Base-by-base conservation (phyloP, 1,140 invertebrate species). In the Hycleus phaleratus region DNA sequence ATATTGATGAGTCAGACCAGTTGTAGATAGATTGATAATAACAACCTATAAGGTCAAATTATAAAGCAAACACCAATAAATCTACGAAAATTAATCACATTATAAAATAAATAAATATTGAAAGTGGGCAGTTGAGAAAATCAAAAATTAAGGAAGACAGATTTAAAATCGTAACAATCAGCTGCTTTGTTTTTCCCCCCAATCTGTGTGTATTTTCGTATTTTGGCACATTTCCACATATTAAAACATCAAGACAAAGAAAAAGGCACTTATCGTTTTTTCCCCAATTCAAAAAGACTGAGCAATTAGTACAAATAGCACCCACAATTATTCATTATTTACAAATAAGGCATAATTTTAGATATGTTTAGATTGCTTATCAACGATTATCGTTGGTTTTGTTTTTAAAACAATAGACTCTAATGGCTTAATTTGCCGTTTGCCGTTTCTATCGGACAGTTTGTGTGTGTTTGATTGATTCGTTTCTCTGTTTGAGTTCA, bases 401-500 rank as follows among this genome's bases (percentile, higher is more conserved):
- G 39, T 18, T 18, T 42, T 53, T 59, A 61, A 56, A 58, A 55
- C 58, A 56, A 55, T 46, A 40, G 60, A 54, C 56, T 57, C 50
- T 54, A 24, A 51, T 50, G 38, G 51, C 25, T 39, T 7, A 10
- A 40, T 51, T 38, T 32, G 10, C 2, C 12, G 38, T 45, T 11
- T 9, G 7, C 11, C 42, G 49, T 49, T 57, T 49, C 49, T 52
- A 64, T 63, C 66, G 68, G 26, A 67, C 65, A 9, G 59, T 54
- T 39, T 64, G 65, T 48, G 56, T 63, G 10, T 68, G 59, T 59
- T 71, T 67, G n/a, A 66, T 49, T 6, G 52, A 52, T 59, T 69
- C 66, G 40, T 66, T 69, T 10, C 62, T 54, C 42, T 67, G 57
- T 3, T 77, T 63, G 0, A 82, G 67, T 38, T 81, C 73, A 3